Evolutionary conservation across 2,113 vertebrate species (phyloP), one percentile per base, ranked within the genome.

Genomic region (Onychorhynchus coronatus): DNA sequence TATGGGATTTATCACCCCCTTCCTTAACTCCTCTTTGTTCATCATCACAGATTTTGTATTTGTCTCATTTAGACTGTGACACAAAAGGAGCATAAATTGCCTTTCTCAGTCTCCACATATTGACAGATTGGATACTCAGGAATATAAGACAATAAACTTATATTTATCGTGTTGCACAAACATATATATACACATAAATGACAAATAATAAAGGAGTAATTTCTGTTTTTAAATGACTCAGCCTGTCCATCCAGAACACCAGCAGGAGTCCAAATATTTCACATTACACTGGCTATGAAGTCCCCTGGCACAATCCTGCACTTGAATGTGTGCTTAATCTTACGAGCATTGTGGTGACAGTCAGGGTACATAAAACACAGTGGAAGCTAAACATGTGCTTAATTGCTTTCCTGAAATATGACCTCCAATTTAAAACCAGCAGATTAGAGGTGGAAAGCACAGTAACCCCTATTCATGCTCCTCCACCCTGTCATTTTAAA

Each of bases 321-420:
- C 41, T 88, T 80, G 28, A 92, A 47, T 0, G 2, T 59, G 72
- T 74, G 14, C 46, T 85, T 88, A 55, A 49, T 88, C 71, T 80
- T 83, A n/a, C 4, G 4, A 52, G 6, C 12, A 37, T 65, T 75
- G 35, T 17, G 35, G 28, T 46, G 81, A 23, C 31, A 89, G 62
- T 35, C 49, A 82, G 50, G 50, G 25, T 61, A 56, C 47, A 84
- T 71, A 93, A 91, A 91, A n/a, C 2, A 10, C n/a, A 61, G 17
- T 18, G 12, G 7, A 91, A 95, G 46, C 35, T 71, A 71, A 95
- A 35, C 8, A 14, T 11, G 11, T 82, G 27, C 49, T 83, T 88
- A 93, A 81, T 77, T 95, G 61, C 55, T 85, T 90, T 74, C 25
- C 55, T 95, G 78, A 93, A 93, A 85, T 67, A 90, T 4, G 13